Percentiles rank a stretch among this genome's conserved stretches.
Evolutionary conservation across 1,140 invertebrate genomes (phyloP).

Genomic region (Lordiphosa clarofinis): DNA sequence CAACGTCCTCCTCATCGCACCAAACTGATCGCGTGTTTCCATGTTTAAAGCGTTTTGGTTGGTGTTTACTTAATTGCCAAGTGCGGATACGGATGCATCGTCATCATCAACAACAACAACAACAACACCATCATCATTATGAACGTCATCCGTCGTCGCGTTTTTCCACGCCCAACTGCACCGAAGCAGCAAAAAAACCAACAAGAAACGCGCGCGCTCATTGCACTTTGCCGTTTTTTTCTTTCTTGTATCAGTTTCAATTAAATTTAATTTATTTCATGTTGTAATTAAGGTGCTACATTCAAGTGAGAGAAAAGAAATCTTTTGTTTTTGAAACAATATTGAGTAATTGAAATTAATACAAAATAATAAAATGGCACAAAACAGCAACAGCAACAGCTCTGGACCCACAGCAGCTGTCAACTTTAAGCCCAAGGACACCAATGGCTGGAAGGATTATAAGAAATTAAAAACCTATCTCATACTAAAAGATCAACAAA

Average conservation of each 20-base stretch:
- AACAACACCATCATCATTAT: conserved; percentile 16
- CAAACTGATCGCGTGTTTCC: too few species aligned
- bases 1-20: conserved; percentile 22
- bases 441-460: conserved; percentile 73
- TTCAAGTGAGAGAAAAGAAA: conserved; percentile 8
- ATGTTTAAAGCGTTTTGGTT: too few species aligned
- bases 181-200: conserved; percentile 24
- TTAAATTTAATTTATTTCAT: conserved; percentile 67
- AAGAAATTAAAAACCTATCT: conserved; percentile 76
- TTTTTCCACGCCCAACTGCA: conserved; percentile 67
- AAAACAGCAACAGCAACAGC: conserved; percentile 13
- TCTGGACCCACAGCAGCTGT: conserved; percentile 13
- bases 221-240: conserved; percentile 5
- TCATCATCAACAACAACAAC: conserved; percentile 27
- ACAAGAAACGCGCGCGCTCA: conserved; percentile 17
- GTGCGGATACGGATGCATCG: conserved; percentile 65
- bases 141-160: conserved; percentile 39
- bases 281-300: conserved; percentile 60
- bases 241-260: conserved; percentile 61
- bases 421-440: conserved; percentile 67
- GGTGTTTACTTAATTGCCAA: neutral
- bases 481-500: conserved; percentile 72
- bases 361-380: conserved; percentile 8
- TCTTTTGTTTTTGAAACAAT: conserved; percentile 4
- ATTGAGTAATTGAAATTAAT: conserved; percentile 30